Evolutionary conservation across 2,113 vertebrate genomes (phyloP).

Genomic region (Prionailurus viverrinus): DNA sequence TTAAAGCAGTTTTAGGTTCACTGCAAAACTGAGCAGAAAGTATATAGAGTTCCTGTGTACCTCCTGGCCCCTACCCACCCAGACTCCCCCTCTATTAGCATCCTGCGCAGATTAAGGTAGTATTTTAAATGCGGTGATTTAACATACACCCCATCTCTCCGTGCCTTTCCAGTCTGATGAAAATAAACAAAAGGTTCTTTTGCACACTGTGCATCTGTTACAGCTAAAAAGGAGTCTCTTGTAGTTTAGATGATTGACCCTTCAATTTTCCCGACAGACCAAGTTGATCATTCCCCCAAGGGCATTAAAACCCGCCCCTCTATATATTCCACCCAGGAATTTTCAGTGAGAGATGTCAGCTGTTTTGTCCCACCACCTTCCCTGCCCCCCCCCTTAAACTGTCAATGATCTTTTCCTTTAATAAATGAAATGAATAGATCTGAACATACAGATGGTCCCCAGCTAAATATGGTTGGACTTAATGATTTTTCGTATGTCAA

Average conservation of each 20-base stretch:
- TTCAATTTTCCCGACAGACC: neutral
- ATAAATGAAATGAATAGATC: neutral
- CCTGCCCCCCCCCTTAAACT: neutral
- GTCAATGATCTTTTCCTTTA: neutral
- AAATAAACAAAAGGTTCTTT: neutral
- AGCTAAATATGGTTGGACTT: neutral
- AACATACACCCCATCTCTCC: neutral
- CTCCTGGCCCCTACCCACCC: neutral
- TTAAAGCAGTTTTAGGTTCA: neutral
- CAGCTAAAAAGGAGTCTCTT: neutral
- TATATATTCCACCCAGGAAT: neutral
- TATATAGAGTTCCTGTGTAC: neutral
- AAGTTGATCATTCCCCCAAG: neutral
- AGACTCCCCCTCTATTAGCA: neutral
- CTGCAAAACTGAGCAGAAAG: neutral
- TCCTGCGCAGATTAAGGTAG: neutral
- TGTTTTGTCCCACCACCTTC: neutral
- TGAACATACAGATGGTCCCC: neutral
- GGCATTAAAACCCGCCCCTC: neutral
- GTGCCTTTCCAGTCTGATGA: neutral
- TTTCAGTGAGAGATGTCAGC: neutral
- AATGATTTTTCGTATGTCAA: neutral
- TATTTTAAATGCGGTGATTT: slow-evolving; percentile 2
- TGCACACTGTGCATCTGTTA: neutral
- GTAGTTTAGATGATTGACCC: neutral